Conservation (phyloP, 1,140 invertebrate species). For the Gonioctena quinquepunctata region DNA sequence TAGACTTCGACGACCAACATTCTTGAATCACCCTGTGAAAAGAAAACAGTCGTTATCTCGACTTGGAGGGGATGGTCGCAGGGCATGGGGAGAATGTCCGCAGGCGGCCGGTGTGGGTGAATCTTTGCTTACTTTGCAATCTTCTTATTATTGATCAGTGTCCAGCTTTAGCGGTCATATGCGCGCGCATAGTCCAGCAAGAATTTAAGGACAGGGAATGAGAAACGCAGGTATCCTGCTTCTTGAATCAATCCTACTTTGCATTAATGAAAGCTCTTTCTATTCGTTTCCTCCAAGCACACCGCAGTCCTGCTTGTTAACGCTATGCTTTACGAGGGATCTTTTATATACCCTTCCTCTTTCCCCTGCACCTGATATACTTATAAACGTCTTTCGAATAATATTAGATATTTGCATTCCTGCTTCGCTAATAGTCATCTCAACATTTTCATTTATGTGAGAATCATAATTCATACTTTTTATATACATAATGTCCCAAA, state of each 20-base stretch:
- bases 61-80: not conserved
- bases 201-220: slow-evolving; percentile 4
- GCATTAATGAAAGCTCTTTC: slow-evolving; percentile 46
- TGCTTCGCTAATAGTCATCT: too few species aligned
- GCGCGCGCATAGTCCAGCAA: slow-evolving; percentile 34
- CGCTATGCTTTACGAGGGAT: slow-evolving; percentile 28
- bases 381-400: too few species aligned
- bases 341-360: not conserved
- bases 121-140: slow-evolving; percentile 56
- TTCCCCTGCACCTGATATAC: not conserved
- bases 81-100: slow-evolving; percentile 9
- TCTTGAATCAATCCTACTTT: slow-evolving; percentile 50
- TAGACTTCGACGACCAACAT: too few species aligned
- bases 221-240: slow-evolving; percentile 40
- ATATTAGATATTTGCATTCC: too few species aligned
- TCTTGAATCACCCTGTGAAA: not conserved
- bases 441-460: too few species aligned
- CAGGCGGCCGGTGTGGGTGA: slow-evolving; percentile 42
- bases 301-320: slow-evolving; percentile 43
- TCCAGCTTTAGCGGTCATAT: slow-evolving; percentile 52
- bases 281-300: slow-evolving; percentile 38
- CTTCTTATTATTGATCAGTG: slow-evolving; percentile 56
- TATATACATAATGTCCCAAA: too few species aligned
- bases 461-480: too few species aligned
- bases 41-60: not conserved